Conservation (phyloP, 64 coral and sea anemone genomes). For the Anthopleura sola region DNA sequence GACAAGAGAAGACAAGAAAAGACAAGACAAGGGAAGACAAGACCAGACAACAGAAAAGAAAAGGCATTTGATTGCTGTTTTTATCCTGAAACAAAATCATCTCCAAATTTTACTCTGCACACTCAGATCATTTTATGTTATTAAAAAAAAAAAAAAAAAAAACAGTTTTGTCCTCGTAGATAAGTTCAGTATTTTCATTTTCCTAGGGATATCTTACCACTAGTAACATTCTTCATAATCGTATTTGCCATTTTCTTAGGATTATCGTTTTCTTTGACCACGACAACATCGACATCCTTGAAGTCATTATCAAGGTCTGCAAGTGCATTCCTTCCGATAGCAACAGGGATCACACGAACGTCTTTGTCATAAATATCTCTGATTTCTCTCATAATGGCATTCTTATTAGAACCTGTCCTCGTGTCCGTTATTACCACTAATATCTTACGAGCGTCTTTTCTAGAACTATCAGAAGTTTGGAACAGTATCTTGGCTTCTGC, state of each 20-base stretch:
- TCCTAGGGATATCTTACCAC: constrained; percentile 30
- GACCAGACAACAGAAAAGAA: no score
- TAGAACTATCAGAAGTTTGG: constrained; percentile 12
- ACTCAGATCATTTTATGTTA: no score
- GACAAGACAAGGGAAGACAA: no score
- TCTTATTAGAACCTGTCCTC: constrained; percentile 54
- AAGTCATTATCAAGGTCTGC: constrained; percentile 65
- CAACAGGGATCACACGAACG: constrained; percentile 68
- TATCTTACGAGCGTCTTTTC: constrained; percentile 77
- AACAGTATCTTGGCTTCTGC: constrained; percentile 54
- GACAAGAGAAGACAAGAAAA: neutral
- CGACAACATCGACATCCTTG: constrained; percentile 55
- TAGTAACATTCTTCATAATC: constrained; percentile 56
- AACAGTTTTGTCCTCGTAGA: no score
- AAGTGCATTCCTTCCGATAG: constrained; percentile 47
- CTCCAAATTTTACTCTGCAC: no score
- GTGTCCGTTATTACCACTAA: constrained; percentile 69
- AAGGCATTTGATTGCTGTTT: no score
- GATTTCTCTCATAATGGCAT: constrained; percentile 45
- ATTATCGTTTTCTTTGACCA: constrained; percentile 43
- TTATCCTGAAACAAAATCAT: no score
- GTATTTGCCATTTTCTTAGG: constrained; percentile 59
- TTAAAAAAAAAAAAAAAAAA: no score
- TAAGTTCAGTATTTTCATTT: no score
- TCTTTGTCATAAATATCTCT: constrained; percentile 31